These are phyloP conservation scores for Zeus faber DNA, from an alignment of 2,113 vertebrate genomes.

Conservation along the genomic window DNA sequence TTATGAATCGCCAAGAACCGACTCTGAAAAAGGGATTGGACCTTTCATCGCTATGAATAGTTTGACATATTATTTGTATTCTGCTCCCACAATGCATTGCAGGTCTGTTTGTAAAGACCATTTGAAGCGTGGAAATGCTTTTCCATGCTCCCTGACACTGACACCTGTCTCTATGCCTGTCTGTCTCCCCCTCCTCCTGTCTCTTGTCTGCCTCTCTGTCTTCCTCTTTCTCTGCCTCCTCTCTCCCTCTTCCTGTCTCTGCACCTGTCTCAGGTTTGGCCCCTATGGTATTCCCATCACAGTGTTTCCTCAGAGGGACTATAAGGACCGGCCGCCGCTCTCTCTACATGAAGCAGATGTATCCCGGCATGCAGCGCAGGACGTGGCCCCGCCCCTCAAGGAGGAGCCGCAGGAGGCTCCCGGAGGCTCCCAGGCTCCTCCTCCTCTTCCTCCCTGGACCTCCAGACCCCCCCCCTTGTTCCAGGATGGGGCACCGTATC, in stretches of 20 bases:
- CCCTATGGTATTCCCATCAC: slow-evolving; percentile 97
- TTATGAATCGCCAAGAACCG: no score
- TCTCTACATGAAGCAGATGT: slow-evolving; percentile 37
- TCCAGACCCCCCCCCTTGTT: slow-evolving; percentile 92
- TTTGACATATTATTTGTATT: no score
- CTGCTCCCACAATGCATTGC: no score
- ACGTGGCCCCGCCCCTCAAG: no score
- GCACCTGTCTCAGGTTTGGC: slow-evolving; percentile 81
- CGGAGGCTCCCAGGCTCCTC: slow-evolving; percentile 23
- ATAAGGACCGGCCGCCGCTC: slow-evolving; percentile 80
- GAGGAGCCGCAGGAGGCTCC: no score
- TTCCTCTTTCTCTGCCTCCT: background rate
- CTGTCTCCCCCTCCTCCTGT: background rate
- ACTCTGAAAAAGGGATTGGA: no score
- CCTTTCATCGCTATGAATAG: no score
- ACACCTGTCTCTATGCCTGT: no score
- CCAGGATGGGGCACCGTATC: slow-evolving; percentile 93
- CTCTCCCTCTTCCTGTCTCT: background rate
- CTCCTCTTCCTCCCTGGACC: slow-evolving; percentile 81
- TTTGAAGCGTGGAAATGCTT: no score
- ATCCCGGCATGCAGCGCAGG: no score
- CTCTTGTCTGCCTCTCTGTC: background rate
- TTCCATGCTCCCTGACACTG: no score
- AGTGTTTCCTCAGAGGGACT: slow-evolving; percentile 88
- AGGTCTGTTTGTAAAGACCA: no score